Evolutionary conservation across 92 coral and sea anemone genomes (phyloP).

Genomic region (Zoanthus solanderi): DNA sequence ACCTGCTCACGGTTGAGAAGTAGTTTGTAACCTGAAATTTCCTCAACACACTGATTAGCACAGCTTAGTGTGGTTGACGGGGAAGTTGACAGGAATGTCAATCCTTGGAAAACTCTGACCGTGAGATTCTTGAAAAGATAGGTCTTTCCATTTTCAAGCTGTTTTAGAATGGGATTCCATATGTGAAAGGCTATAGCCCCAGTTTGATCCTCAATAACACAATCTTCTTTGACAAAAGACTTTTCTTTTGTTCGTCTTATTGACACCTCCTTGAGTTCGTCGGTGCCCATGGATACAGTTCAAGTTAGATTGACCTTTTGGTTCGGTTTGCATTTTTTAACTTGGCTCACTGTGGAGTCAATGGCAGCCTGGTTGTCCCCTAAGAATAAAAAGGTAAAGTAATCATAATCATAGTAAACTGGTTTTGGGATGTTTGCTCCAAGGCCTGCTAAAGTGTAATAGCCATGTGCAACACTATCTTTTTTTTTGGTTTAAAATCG

Average conservation of each 20-base stretch:
- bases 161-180: slow-evolving; percentile 57
- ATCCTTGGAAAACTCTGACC: slow-evolving; percentile 64
- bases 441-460: slow-evolving; percentile 20
- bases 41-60: slow-evolving; percentile 17
- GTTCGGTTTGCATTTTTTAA: slow-evolving; percentile 56
- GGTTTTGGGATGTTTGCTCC: slow-evolving; percentile 33
- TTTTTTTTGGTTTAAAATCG: neutral
- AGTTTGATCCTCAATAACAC: slow-evolving; percentile 70
- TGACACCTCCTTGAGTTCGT: slow-evolving; percentile 60
- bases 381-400: slow-evolving; percentile 22
- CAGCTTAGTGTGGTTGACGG: slow-evolving; percentile 54
- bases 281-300: slow-evolving; percentile 60
- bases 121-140: slow-evolving; percentile 68
- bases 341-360: slow-evolving; percentile 38
- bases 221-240: slow-evolving; percentile 72
- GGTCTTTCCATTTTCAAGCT: slow-evolving; percentile 52
- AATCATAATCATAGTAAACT: slow-evolving; percentile 29
- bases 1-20: slow-evolving; percentile 37
- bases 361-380: slow-evolving; percentile 25
- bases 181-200: slow-evolving; percentile 69
- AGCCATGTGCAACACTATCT: slow-evolving; percentile 9
- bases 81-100: slow-evolving; percentile 60
- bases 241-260: slow-evolving; percentile 52
- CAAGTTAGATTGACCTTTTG: slow-evolving; percentile 71
- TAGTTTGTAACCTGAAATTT: slow-evolving; percentile 11